A percentile compares a stretch with the other conserved stretches of the same genome.
phyloP scores from a whole-genome alignment of 2,888 invertebrate species.

The Cheilosia soror region DNA sequence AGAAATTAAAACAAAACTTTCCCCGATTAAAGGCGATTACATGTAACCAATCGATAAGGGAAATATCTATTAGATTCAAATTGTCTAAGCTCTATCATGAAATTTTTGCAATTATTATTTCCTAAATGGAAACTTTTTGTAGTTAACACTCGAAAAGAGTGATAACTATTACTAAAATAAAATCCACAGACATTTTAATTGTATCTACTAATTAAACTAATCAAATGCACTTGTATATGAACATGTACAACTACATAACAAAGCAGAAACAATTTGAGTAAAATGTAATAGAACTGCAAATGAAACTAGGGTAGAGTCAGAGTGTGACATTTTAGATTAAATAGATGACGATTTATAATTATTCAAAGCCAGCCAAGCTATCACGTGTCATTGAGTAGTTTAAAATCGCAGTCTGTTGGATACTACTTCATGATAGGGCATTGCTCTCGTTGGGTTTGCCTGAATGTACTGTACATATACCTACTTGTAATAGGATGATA shows the following conservation, averaged over 20 bases:
- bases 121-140: background rate
- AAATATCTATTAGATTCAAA: background rate
- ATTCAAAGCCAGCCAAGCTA: background rate
- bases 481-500: background rate
- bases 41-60: background rate
- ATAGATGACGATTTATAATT: background rate
- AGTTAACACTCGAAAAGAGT: no score
- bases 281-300: background rate
- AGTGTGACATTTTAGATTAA: constrained; percentile 1
- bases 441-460: background rate
- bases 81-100: background rate
- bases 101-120: constrained; percentile 1
- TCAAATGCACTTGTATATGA: no score
- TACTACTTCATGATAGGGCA: background rate
- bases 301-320: background rate
- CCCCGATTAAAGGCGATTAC: background rate
- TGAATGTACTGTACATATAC: background rate
- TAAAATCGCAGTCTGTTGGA: background rate
- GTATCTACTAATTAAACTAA: no score
- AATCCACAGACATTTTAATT: no score
- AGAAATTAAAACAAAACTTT: background rate
- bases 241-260: no score
- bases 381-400: background rate
- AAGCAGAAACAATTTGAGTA: no score
- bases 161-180: no score